Evolutionary conservation across 2,888 invertebrate genomes (phyloP).

Genomic region (Rhyacophila evoluta): DNA sequence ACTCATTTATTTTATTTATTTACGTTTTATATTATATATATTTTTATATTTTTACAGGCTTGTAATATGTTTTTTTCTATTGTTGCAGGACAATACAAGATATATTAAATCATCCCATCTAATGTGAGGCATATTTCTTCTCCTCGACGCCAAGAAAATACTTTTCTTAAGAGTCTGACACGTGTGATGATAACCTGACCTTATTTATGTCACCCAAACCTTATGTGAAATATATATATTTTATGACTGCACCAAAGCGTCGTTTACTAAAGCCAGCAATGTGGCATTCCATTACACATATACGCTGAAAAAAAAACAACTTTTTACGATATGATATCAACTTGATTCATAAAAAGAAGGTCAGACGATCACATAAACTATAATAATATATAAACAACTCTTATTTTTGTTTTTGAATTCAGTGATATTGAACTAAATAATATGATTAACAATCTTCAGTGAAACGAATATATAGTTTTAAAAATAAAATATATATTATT

Average conservation of each 20-base stretch:
- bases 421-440: background rate
- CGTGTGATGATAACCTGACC: constrained; percentile 23
- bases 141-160: background rate
- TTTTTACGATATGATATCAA: background rate
- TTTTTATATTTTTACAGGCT: too few species aligned
- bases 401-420: background rate
- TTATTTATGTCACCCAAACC: background rate
- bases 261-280: background rate
- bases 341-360: constrained; percentile 13
- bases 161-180: background rate
- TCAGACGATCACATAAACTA: background rate
- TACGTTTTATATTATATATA: too few species aligned
- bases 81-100: background rate
- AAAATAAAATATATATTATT: background rate
- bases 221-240: constrained; percentile 22
- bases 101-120: background rate
- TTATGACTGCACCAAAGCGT: background rate
- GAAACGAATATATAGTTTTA: too few species aligned
- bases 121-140: background rate
- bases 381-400: background rate
- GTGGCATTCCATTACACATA: constrained; percentile 7
- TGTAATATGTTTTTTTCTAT: background rate
- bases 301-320: background rate
- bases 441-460: background rate
- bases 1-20: too few species aligned